Evolutionary conservation across 2,797 vertebrate genomes (phyloP), one percentile per base, ranked within the genome.

Genomic region (Cephalopachus bancanus): DNA sequence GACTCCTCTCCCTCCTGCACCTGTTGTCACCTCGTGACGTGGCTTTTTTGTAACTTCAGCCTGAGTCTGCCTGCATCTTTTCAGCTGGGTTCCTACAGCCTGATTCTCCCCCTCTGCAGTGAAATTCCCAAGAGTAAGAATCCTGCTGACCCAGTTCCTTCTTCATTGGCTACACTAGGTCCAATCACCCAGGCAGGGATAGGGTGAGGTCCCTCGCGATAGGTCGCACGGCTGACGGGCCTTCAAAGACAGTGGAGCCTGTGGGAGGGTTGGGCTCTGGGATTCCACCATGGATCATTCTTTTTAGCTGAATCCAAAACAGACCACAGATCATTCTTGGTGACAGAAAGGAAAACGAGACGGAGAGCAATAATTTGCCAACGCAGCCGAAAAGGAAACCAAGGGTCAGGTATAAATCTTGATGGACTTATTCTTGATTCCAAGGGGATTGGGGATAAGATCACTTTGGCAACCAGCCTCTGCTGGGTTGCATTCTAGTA

Each of bases 201-300:
- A 7, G 3, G 5, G 2, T 5, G 20, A 16, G 30, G 33, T 72
- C 55, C 67, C 44, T 44, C 24, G 19, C 3, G 62, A 33, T 11
- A n/a, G 62, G 65, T 49, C 12, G 55, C 17, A 20, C 7, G 33
- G 16, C 33, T 69, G 37, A 71, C 19, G 20, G 4, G 76, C 87
- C 71, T 67, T 69, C 4, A 3, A 57, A 85, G 94, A 79, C 22
- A 80, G 44, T 0, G 1, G 24, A 20, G 85, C 26, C 6, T 59
- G 53, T 0, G 2, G 19, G 24, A 57, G 28, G 3, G 0, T 0
- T 4, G 15, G 53, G 28, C 11, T 2, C n/a, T 44, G 16, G 30
- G 59, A 49, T 57, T 26, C 44, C 33, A 89, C 5, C 1, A 22
- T n/a, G 30, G 30, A 20, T n/a, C 14, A 4, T 60, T 53, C 51